Evolutionary conservation across 1,140 invertebrate genomes (phyloP).

Genomic region (Grapholita molesta): DNA sequence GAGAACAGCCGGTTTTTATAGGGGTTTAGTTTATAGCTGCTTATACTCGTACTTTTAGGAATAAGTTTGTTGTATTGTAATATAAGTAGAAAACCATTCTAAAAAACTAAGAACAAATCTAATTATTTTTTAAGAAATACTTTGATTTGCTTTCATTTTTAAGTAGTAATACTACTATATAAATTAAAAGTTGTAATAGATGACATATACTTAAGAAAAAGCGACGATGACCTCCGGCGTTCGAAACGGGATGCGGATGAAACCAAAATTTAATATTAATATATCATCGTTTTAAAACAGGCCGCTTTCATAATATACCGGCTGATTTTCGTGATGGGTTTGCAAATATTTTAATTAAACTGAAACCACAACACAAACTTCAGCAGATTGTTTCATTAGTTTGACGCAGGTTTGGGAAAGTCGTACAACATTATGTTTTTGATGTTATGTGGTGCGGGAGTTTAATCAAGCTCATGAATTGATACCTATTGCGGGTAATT

Average conservation of each 20-base stretch:
- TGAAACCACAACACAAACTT: constrained; percentile 8
- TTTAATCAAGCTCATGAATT: not conserved
- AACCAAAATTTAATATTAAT: too few species aligned
- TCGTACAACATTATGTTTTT: not conserved
- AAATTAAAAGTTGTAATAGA: too few species aligned
- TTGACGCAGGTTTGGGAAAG: not conserved
- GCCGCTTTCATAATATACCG: not conserved
- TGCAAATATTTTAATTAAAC: constrained; percentile 26
- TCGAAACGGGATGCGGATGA: too few species aligned
- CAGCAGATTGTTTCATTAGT: constrained; percentile 11
- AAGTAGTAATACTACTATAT: too few species aligned
- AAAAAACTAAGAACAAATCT: too few species aligned
- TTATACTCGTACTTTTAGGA: not conserved
- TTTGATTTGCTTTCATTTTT: too few species aligned
- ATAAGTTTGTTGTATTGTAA: not conserved
- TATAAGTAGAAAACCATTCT: not conserved
- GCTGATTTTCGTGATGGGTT: not conserved
- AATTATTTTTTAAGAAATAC: too few species aligned
- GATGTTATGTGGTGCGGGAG: not conserved
- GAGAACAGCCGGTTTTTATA: constrained; percentile 8
- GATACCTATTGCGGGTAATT: not conserved
- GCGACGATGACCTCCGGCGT: too few species aligned
- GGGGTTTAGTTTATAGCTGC: not conserved
- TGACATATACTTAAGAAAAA: too few species aligned
- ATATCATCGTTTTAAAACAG: not conserved